Conservation (phyloP, 2,113 vertebrate genomes). For the Sceloporus undulatus region DNA sequence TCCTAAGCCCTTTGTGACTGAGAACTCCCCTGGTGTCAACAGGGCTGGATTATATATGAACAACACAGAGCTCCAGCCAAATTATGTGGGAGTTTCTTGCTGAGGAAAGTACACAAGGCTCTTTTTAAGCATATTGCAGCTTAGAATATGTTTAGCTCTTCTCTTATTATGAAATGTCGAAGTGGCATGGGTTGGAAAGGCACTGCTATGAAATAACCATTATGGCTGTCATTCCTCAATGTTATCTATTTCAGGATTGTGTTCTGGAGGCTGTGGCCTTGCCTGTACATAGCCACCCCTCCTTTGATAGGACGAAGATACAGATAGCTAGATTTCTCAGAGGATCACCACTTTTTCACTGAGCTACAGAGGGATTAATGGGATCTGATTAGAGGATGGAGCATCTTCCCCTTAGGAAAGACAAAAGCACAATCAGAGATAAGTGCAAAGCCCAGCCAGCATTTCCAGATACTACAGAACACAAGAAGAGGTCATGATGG, state of each 20-base stretch:
- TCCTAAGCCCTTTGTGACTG: neutral
- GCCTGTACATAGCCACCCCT: neutral
- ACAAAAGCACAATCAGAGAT: neutral
- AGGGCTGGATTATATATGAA: conserved; percentile 1
- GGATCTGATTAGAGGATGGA: neutral
- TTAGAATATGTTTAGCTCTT: neutral
- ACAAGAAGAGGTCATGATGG: neutral
- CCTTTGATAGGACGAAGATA: neutral
- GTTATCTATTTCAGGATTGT: neutral
- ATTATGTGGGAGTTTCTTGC: neutral
- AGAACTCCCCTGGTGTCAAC: neutral
- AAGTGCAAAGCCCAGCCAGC: too few species aligned
- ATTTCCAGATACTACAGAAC: neutral
- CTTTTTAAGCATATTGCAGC: neutral
- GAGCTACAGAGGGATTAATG: neutral
- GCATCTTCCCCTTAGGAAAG: neutral
- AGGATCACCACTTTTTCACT: neutral
- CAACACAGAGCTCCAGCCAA: neutral
- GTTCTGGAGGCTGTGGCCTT: neutral
- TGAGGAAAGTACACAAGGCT: neutral
- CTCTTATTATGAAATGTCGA: neutral
- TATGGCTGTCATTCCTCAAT: neutral
- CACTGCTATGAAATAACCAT: neutral
- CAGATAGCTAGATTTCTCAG: neutral
- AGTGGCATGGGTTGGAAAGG: neutral